Base-by-base conservation (phyloP, 2,797 vertebrate genomes). In the Chelidonichthys spinosus region DNA sequence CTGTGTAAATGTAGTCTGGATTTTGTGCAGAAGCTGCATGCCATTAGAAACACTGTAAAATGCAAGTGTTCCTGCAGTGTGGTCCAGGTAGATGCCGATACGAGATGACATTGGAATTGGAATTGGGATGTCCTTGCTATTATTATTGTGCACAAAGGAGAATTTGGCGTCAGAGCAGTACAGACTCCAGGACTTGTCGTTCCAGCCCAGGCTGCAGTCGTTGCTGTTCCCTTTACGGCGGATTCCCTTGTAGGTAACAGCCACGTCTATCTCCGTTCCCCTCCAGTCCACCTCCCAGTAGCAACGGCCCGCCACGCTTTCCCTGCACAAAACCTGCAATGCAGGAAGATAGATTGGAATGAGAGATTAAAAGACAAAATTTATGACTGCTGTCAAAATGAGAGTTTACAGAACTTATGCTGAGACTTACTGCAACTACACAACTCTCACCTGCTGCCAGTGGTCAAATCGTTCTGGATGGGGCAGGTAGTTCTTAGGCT, bases 281-380 rank as follows among this genome's bases (percentile, higher is more conserved):
- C 18, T 91, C 94, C 95, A 95, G 68, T 93, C 91, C 68, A 95
- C 92, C 87, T 96, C 95, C 95, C 95, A 95, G 91, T 95, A 95
- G 69, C 76, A 92, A 11, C 91, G 93, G 17, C 89, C 89, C 14
- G n/a, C 78, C 79, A 95, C 43, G 6, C 87, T 87, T 40, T 95
- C 92, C 65, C 82, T 92, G 84, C 94, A 94, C 72, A 95, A 68
- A 15, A 95, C 90, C 93, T 94, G 75, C 10, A 71, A 63, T 7
- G 3, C 2, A 72, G 25, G 25, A 25, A 1, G 25, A 60, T 0
- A 2, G 36, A 60, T 25, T 2, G 5, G 47, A 55, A 58, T 63
- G 0, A 62, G 3, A 55, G 6, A 46, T 13, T 8, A 6, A 44
- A 70, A 54, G 7, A 39, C 6, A 1, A 62, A 25, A 1, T 4